Evolutionary conservation across 2,797 vertebrate species (phyloP).

Genomic region (Lindbergichthys nudifrons): DNA sequence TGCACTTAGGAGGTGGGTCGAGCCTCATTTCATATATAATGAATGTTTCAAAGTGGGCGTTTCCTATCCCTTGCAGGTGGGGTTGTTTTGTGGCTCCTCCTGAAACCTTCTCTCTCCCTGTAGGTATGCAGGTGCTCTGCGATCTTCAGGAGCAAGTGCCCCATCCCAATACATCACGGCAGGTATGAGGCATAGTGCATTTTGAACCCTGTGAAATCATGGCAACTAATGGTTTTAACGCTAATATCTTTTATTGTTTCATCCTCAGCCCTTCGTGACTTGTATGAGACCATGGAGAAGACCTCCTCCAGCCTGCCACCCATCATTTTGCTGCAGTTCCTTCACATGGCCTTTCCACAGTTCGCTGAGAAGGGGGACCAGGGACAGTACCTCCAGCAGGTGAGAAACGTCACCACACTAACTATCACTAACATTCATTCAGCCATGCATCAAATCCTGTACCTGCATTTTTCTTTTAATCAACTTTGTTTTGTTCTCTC

Average conservation of each 20-base stretch:
- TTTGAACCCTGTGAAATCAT: neutral
- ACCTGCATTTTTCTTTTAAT: neutral
- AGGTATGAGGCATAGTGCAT: conserved; percentile 81
- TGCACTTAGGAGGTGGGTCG: conserved; percentile 90
- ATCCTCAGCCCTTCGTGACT: conserved; percentile 93
- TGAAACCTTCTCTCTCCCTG: conserved; percentile 34
- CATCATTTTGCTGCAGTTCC: conserved; percentile 98
- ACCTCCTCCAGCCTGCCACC: conserved; percentile 98
- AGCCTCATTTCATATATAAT: neutral
- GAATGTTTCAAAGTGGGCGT: neutral
- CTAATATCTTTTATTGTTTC: conserved; percentile 22
- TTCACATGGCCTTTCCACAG: conserved; percentile 99
- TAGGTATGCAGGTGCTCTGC: conserved; percentile 96
- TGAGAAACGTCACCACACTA: conserved; percentile 58
- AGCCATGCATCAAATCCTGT: neutral
- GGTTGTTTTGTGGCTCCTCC: neutral
- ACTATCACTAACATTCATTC: neutral
- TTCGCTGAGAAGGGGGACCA: conserved; percentile 99
- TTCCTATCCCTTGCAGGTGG: no score
- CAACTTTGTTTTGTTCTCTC: neutral
- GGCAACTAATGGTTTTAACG: neutral
- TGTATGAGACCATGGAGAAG: conserved; percentile 99
- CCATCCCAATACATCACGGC: conserved; percentile 98
- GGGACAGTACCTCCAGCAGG: conserved; percentile 99
- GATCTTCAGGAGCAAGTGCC: conserved; percentile 95